These are phyloP conservation scores for Pseudopodoces humilis DNA, from an alignment of 2,113 vertebrate genomes.

Conservation along the genomic window DNA sequence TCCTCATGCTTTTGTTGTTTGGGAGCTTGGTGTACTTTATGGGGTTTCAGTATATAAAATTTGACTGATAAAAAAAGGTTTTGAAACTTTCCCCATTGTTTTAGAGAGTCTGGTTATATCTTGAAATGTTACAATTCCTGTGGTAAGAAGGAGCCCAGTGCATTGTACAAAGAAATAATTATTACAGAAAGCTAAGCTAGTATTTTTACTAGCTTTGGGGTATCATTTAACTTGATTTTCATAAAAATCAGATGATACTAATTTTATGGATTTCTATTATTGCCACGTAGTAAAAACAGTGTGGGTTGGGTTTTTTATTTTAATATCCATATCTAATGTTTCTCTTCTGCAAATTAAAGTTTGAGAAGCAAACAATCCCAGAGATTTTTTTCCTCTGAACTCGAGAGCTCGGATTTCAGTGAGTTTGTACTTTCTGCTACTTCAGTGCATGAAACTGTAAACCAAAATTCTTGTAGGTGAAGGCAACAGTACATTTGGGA, in stretches of 20 bases:
- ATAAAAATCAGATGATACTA: conserved; percentile 45
- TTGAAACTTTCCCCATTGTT: background rate
- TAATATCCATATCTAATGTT: conserved; percentile 14
- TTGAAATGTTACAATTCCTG: background rate
- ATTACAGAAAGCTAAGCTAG: background rate
- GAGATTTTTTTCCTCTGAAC: background rate
- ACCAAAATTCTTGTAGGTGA: background rate
- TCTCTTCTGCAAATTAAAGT: conserved; percentile 32
- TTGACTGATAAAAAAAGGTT: background rate
- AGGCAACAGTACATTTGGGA: background rate
- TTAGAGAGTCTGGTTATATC: background rate
- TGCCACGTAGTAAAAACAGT: conserved; percentile 9
- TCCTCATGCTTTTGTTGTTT: background rate
- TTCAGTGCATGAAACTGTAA: conserved; percentile 4
- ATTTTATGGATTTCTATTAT: conserved; percentile 36
- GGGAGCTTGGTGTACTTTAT: background rate
- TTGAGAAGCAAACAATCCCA: conserved; percentile 12
- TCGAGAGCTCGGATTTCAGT: conserved; percentile 5
- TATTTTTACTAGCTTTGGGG: conserved; percentile 37
- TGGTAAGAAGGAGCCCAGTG: background rate
- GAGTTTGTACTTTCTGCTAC: conserved; percentile 30
- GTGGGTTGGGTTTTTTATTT: background rate
- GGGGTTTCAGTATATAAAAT: background rate
- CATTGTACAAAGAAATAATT: background rate
- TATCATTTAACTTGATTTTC: conserved; percentile 39